These are phyloP conservation scores for Xerus inauris DNA, from an alignment of 2,113 vertebrate genomes.

Conservation along the genomic window DNA sequence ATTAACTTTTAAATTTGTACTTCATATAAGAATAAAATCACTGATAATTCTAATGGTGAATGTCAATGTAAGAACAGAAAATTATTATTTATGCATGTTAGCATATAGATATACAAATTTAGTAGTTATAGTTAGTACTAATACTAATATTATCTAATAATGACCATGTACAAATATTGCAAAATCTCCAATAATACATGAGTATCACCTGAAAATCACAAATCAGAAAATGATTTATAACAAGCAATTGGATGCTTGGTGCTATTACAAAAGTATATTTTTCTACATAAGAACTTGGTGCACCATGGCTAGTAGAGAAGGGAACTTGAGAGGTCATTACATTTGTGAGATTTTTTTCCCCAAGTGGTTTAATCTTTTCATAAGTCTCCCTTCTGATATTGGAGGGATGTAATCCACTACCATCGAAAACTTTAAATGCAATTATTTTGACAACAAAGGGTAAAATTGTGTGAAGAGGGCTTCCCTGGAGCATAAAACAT, in stretches of 20 bases:
- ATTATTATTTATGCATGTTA: neutral
- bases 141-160: neutral
- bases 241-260: neutral
- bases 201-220: neutral
- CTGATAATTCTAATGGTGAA: neutral
- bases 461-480: neutral
- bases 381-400: neutral
- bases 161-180: neutral
- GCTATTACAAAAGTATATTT: neutral
- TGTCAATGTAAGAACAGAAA: neutral
- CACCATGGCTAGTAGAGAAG: neutral
- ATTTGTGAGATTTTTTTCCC: neutral
- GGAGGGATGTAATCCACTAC: neutral
- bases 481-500: neutral
- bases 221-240: neutral
- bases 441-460: neutral
- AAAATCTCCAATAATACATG: neutral
- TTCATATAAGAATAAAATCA: neutral
- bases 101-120: neutral
- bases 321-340: neutral
- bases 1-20: neutral
- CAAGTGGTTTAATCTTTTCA: neutral
- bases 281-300: neutral
- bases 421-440: neutral
- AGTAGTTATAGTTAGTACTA: neutral